Evolutionary conservation across 2,888 invertebrate species (phyloP).

Genomic region (Mayetiola destructor): DNA sequence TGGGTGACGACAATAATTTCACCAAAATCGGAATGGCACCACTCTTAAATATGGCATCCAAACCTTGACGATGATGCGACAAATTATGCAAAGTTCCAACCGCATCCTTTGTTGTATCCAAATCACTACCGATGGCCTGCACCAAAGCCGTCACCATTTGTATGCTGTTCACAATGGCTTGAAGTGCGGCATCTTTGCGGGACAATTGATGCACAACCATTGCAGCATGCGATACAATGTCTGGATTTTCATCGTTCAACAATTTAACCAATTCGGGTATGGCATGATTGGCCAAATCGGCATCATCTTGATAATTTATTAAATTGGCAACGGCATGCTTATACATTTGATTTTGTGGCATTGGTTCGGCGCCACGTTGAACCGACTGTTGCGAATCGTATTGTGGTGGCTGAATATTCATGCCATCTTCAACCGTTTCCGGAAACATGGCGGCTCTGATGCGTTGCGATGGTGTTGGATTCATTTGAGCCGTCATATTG

Average conservation of each 20-base stretch:
- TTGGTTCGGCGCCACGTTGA: conserved; percentile 88
- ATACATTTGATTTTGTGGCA: conserved; percentile 93
- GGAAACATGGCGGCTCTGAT: conserved; percentile 99
- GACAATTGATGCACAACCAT: conserved; percentile 99
- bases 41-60: conserved; percentile 95
- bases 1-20: conserved; percentile 85
- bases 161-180: conserved; percentile 92
- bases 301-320: conserved; percentile 97
- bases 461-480: conserved; percentile 89
- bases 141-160: conserved; percentile 93
- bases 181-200: conserved; percentile 91
- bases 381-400: conserved; percentile 91
- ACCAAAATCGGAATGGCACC: conserved; percentile 97
- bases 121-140: conserved; percentile 86
- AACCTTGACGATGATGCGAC: conserved; percentile 92
- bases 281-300: conserved; percentile 87
- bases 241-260: conserved; percentile 89
- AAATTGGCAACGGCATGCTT: conserved; percentile 96
- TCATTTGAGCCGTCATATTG: conserved; percentile 92
- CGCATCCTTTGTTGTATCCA: conserved; percentile 93
- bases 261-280: conserved; percentile 95
- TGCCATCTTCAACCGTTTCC: conserved; percentile 92
- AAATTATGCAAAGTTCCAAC: conserved; percentile 96
- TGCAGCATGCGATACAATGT: conserved; percentile 93
- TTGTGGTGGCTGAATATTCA: conserved; percentile 95